Base-by-base conservation (phyloP, 2,113 vertebrate species). In the Austrofundulus limnaeus region DNA sequence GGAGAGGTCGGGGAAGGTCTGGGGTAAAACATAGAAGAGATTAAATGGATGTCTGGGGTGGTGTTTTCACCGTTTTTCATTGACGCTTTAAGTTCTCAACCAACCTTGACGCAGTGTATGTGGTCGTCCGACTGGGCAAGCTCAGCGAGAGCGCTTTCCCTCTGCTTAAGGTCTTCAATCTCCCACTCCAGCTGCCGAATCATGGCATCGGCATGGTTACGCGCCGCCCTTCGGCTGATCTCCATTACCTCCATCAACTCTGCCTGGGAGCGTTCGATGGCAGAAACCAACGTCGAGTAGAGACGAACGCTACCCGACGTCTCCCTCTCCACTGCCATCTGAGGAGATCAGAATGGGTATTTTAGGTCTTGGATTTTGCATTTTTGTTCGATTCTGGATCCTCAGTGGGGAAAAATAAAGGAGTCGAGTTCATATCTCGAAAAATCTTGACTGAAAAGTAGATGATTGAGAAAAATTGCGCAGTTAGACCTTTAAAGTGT, bases 131-230 rank as follows among this genome's bases (percentile, higher is more conserved):
- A 84, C 7, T 75, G 51, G 17, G 63, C 60, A 20, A 92, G 88
- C 59, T 86, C 46, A 2, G 39, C 3, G 0, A 93, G 75, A 2
- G 51, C 38, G 4, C 19, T 53, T 23, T 75, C 75, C 41, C 88
- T 84, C 41, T 54, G 66, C 46, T 34, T 58, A 53, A 93, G 85
- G 8, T 87, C 86, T 1, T 81, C 45, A 0, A 91, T 56, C 70
- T 93, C 91, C 59, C 75, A 57, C 70, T 92, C 88, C 70, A 93
- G 80, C 58, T 91, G 85, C 4, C 65, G 61, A 4, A 88, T 77
- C 38, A 85, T 60, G 31, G 72, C 23, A 28, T 85, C 78, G 10
- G 86, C 90, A 61, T 90, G 85, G 2, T 59, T 75, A 55, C 78
- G 78, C 0, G 82, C 85, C 0, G 79, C 81, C 43, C 57, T 43